Base-by-base conservation (phyloP, 2,113 vertebrate genomes). In the Neofelis nebulosa region DNA sequence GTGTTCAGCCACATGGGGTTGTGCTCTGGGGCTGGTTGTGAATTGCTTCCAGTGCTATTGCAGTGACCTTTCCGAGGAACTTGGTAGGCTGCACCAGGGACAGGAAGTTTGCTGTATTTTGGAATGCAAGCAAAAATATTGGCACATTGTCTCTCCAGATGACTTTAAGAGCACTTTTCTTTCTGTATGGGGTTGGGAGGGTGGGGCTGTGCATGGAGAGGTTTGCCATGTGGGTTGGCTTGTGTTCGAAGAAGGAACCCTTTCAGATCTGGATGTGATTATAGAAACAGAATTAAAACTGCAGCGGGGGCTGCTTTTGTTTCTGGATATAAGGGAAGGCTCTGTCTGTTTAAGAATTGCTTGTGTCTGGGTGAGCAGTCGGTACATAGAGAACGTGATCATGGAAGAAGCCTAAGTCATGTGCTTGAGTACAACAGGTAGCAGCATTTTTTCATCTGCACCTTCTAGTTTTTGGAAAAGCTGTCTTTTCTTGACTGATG, bases 51-150 rank as follows among this genome's bases (percentile, higher is more conserved):
- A 96, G 87, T 25, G 31, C 87, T 69, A 5, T 55, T 68, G 19
- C 80, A n/a, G 94, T 91, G 97, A 21, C 97, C 96, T 98, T 98
- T 97, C 89, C 90, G 21, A 95, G 85, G 85, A 94, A 79, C 94
- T 78, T 74, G 95, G 97, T 90, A 65, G 92, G 89, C 96, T 95
- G 66, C 41, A 86, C 73, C 48, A 85, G 89, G 74, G 95, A 93
- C 98, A 98, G 98, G 97, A 98, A 98, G 97, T 97, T 98, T 98
- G 82, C 96, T 97, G 74, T 97, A 92, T 97, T 98, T 98, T 96
- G 97, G 98, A 98, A 98, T 97, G 94, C 14, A 82, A 98, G 97
- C 29, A 89, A 95, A 98, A 98, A 97, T 98, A 94, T 97, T 98
- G 98, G 98, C 96, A 98, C 96, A 95, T 97, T 98, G 97, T 98